These are phyloP conservation scores for Ctenosaura bakeri DNA, from an alignment of 2,797 vertebrate species.

Conservation along the genomic window DNA sequence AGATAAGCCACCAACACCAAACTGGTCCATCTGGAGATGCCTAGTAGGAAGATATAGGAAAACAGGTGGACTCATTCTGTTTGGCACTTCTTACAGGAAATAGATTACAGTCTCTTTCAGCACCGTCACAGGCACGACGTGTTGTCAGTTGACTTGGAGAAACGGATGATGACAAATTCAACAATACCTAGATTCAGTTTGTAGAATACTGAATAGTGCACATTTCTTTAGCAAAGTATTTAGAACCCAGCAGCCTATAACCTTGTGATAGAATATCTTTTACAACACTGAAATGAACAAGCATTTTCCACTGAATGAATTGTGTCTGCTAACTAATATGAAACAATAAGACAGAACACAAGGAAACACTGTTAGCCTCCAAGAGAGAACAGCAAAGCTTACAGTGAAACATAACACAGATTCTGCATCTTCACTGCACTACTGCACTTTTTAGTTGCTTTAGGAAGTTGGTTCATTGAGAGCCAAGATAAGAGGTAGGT, in stretches of 20 bases:
- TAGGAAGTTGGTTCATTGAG: too few relatives aligned
- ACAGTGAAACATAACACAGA: not conserved
- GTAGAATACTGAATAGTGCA: not conserved
- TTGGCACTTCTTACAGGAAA: not conserved
- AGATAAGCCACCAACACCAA: constrained; percentile 96
- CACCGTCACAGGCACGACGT: too few relatives aligned
- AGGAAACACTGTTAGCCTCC: not conserved
- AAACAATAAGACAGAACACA: not conserved
- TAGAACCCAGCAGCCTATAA: not conserved
- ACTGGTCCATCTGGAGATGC: constrained; percentile 85
- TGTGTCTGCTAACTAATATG: not conserved
- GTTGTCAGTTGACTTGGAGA: too few relatives aligned
- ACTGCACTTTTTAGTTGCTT: not conserved
- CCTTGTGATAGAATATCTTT: not conserved
- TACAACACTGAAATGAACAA: not conserved
- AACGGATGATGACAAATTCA: not conserved
- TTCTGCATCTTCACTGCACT: not conserved
- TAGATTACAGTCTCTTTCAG: not conserved
- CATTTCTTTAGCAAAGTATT: not conserved
- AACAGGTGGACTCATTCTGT: not conserved
- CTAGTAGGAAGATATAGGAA: constrained; percentile 71
- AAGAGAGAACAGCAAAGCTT: not conserved
- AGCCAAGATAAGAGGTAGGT: too few relatives aligned
- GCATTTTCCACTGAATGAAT: not conserved
- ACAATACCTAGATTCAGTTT: not conserved